Base-by-base conservation (phyloP, 2,113 vertebrate genomes). In the Ancistrus triradiatus region DNA sequence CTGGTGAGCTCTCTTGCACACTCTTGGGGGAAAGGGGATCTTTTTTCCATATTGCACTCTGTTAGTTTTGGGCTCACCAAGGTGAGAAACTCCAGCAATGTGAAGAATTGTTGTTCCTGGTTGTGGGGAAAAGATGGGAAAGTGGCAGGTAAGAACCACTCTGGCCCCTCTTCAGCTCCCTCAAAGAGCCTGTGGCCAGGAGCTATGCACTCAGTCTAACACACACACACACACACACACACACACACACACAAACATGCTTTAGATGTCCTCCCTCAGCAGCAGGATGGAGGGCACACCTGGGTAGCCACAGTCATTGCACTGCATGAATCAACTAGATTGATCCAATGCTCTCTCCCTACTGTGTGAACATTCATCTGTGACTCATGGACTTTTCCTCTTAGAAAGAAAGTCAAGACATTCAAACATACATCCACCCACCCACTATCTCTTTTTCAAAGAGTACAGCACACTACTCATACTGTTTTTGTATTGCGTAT, bases 1-100 rank as follows among this genome's bases (percentile, higher is more conserved):
- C 78, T 80, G 76, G 58, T 75, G 68, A 73, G 88, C 84, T 70
- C 73, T 80, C 66, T 69, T 9, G 9, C 17, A 42, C 46, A 55
- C 74, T 76, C 71, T 68, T 65, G 55, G 69, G 75, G 75, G 51
- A 72, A 71, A 76, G 15, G 35, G 42, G 51, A 65, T 77, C 51
- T 75, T 72, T 76, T 75, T 74, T 74, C 73, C 73, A 77, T 60
- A 75, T 72, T 63, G 59, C 19, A 4, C 60, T 51, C 18, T 75
- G 70, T 78, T 78, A 73, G 68, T 78, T 59, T 78, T 78, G 76
- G 76, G 73, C 55, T 66, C 21, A 44, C 52, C 50, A 61, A 75
- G 76, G 73, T 75, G 73, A 73, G 76, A 78, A 75, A 68, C 60
- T 46, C 43, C 47, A 74, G 67, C 52, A 22, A 50, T 70, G 69